phyloP scores from a whole-genome alignment of 2,797 vertebrate genomes.

The Pseudochirops corinnae region DNA sequence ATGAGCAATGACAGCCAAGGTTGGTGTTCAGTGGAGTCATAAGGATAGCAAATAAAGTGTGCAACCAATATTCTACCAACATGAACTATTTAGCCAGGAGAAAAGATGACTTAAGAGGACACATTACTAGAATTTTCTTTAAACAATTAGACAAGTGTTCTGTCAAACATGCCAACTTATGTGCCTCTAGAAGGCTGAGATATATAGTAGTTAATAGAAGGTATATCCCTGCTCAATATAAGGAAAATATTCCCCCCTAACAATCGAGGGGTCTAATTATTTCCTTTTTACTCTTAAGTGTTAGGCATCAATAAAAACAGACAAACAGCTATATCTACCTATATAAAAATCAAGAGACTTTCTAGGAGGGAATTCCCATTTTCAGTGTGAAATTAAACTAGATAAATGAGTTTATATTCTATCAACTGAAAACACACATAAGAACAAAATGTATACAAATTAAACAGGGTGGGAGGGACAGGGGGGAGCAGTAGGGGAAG shows the following conservation, averaged over 20 bases:
- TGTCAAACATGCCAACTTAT: background rate
- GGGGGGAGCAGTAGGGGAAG: too few relatives aligned
- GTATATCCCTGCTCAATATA: background rate
- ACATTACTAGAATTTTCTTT: background rate
- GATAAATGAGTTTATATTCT: background rate
- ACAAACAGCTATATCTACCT: too few relatives aligned
- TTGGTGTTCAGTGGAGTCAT: background rate
- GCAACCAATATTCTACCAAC: background rate
- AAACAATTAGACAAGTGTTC: background rate
- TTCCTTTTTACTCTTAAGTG: background rate
- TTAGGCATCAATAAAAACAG: background rate
- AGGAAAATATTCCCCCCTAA: background rate
- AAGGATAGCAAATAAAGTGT: background rate
- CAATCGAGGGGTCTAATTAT: background rate
- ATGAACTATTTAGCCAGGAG: background rate
- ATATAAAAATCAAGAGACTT: background rate
- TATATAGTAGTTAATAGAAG: background rate
- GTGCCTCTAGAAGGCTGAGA: too few relatives aligned
- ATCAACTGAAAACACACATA: background rate
- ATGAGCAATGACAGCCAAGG: background rate
- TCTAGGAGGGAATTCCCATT: background rate
- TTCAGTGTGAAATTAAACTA: background rate
- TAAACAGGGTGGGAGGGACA: background rate
- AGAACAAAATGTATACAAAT: background rate
- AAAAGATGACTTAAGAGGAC: background rate